Base-by-base conservation (phyloP, 2,113 vertebrate species). In the Oxygymnocypris stewartii region DNA sequence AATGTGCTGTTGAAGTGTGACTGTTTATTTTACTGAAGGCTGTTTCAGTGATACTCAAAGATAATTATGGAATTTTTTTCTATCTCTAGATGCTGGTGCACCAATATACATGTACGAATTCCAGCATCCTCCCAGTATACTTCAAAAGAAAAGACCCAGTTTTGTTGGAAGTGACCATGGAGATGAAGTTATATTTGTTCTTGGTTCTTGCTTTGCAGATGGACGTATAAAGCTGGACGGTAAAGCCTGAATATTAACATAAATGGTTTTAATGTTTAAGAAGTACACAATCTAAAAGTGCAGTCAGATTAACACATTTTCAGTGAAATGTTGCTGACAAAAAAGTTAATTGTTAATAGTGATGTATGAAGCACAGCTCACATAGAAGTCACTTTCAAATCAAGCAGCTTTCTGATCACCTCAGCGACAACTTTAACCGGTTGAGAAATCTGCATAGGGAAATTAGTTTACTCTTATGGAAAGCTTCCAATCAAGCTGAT, bases 21-120 rank as follows among this genome's bases (percentile, higher is more conserved):
- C 28, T 31, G 7, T n/a, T 74, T 5, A 63, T 12, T 63, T 63
- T 4, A 2, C 28, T 31, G 28, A 31, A 31, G 4, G n/a, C 10
- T 42, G 20, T 76, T 47, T 47, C 12, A 47, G 4, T 76, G 40
- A 76, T 25, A 13, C 10, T n/a, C 40, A 13, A 47, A 47, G 6
- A 18, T 44, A 25, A 47, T 13, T 1, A 14, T 47, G 0, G 1
- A 16, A n/a, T n/a, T 47, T 74, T n/a, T 0, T 0, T 40, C 23
- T 86, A 2, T 25, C 47, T 76, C 10, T 76, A 97, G 96, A 95
- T 87, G 89, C 92, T 23, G 94, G 96, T 0, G 92, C 92, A 6
- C 92, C 95, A 14, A 93, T 97, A 12, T 98, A 96, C 88, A 90
- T 97, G 65, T 99, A 98, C 8, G 95, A 99, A 89, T 98, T 96